These are phyloP conservation scores for Pelodiscus sinensis DNA, from an alignment of 2,113 vertebrate species.

Conservation along the genomic window DNA sequence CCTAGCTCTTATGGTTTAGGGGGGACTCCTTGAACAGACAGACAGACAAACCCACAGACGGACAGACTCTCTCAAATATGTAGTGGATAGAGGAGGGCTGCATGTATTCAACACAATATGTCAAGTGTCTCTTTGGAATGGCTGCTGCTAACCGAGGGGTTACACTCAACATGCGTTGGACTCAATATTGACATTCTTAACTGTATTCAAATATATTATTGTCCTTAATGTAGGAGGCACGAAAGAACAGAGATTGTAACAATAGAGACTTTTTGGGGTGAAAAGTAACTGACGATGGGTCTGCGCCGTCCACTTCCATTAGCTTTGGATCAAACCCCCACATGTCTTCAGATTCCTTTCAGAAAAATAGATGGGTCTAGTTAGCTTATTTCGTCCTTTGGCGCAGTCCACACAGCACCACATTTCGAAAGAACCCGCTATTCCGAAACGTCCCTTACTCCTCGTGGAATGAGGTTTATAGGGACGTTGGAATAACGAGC, in stretches of 20 bases:
- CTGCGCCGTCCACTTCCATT: background rate
- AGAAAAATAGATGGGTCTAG: background rate
- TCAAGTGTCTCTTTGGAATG: background rate
- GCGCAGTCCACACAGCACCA: too few relatives aligned
- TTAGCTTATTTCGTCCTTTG: too few relatives aligned
- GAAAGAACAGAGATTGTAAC: background rate
- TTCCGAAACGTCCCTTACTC: too few relatives aligned
- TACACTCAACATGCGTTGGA: background rate
- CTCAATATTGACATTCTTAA: background rate
- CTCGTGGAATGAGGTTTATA: too few relatives aligned
- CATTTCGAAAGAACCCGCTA: too few relatives aligned
- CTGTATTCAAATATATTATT: background rate
- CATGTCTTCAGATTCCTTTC: background rate
- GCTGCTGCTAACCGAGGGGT: background rate
- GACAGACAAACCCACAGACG: too few relatives aligned
- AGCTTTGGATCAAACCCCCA: background rate
- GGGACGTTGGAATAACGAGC: too few relatives aligned
- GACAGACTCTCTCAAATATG: too few relatives aligned
- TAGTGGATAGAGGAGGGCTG: background rate
- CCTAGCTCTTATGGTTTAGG: too few relatives aligned
- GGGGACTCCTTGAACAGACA: too few relatives aligned
- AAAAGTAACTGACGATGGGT: background rate
- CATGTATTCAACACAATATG: background rate
- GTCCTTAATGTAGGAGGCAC: fast-evolving
- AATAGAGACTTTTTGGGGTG: background rate